A percentile compares a stretch with the other conserved stretches of the same genome.
Evolutionary conservation across 2,888 invertebrate genomes (phyloP).

Genomic region (Leptopilina myrica): DNA sequence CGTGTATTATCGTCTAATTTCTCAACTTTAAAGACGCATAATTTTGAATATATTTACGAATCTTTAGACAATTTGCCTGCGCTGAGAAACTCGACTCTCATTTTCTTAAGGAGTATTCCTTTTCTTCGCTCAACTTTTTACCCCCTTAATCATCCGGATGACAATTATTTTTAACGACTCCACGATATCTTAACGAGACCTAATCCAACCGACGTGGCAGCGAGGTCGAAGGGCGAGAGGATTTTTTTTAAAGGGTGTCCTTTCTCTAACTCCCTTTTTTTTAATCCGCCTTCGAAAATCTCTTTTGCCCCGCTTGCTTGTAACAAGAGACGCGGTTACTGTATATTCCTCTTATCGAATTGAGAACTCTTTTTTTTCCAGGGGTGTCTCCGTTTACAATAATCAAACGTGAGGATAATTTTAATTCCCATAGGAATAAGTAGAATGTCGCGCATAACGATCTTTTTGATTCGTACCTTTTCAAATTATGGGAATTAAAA

Average conservation of each 20-base stretch:
- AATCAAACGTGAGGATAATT: slow-evolving; percentile 13
- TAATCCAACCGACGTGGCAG: slow-evolving; percentile 67
- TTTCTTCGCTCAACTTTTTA: slow-evolving; percentile 56
- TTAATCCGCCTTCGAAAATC: slow-evolving; percentile 58
- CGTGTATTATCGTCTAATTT: neutral
- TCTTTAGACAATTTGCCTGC: neutral
- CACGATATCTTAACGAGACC: slow-evolving; percentile 72
- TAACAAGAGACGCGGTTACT: slow-evolving; percentile 52
- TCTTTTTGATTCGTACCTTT: too few relatives aligned
- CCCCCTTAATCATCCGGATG: slow-evolving; percentile 74
- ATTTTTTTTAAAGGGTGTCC: slow-evolving; percentile 56
- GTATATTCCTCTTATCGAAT: slow-evolving; percentile 29
- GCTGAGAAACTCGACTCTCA: slow-evolving; percentile 37
- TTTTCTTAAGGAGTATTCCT: slow-evolving; percentile 52
- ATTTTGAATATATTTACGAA: slow-evolving; percentile 3
- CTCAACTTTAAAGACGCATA: neutral
- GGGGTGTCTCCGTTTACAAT: slow-evolving; percentile 19
- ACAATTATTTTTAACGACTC: slow-evolving; percentile 76
- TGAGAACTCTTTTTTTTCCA: slow-evolving; percentile 8
- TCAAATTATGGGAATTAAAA: too few relatives aligned
- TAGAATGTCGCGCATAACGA: too few relatives aligned
- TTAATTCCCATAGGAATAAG: neutral
- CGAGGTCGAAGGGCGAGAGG: slow-evolving; percentile 53
- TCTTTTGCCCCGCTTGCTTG: slow-evolving; percentile 43
- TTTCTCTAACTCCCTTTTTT: slow-evolving; percentile 50